Conservation (phyloP, 2,113 vertebrate genomes). For the Carlito syrichta region DNA sequence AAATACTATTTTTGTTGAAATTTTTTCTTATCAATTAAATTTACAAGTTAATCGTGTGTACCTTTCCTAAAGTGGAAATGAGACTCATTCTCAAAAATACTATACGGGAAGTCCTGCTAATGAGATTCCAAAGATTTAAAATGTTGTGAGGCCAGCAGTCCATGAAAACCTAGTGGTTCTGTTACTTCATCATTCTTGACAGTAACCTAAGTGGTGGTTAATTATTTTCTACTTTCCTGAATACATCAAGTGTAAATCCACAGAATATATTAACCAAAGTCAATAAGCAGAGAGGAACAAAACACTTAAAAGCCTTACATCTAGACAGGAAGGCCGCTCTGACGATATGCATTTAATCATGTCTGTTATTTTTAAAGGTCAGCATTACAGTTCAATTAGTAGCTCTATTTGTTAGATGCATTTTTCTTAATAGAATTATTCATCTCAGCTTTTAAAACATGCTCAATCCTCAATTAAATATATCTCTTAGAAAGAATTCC, state of each 20-base stretch:
- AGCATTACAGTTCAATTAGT: slow-evolving; percentile 54
- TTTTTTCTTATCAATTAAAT: neutral
- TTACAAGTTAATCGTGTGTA: neutral
- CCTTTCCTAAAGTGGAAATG: neutral
- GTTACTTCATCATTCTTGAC: slow-evolving; percentile 51
- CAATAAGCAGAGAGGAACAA: slow-evolving; percentile 49
- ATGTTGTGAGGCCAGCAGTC: slow-evolving; percentile 18
- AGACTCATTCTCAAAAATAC: neutral
- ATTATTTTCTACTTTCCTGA: slow-evolving; percentile 66
- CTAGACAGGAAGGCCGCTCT: slow-evolving; percentile 43
- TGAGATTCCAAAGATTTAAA: slow-evolving; percentile 31
- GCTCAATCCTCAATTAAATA: slow-evolving; percentile 69
- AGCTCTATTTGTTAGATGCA: slow-evolving; percentile 60
- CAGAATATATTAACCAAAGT: slow-evolving; percentile 68
- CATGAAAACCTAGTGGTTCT: neutral
- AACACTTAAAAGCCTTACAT: slow-evolving; percentile 66
- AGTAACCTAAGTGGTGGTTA: slow-evolving; percentile 66
- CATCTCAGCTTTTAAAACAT: slow-evolving; percentile 54
- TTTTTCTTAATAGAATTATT: slow-evolving; percentile 56
- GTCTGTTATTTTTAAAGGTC: slow-evolving; percentile 49
- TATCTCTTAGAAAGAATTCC: slow-evolving; percentile 72
- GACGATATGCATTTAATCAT: neutral
- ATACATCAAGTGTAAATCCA: slow-evolving; percentile 67
- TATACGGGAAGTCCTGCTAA: neutral
- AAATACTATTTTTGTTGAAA: slow-evolving; percentile 2